Conservation (phyloP, 2,113 vertebrate genomes). For the Psammodynastes pulverulentus region DNA sequence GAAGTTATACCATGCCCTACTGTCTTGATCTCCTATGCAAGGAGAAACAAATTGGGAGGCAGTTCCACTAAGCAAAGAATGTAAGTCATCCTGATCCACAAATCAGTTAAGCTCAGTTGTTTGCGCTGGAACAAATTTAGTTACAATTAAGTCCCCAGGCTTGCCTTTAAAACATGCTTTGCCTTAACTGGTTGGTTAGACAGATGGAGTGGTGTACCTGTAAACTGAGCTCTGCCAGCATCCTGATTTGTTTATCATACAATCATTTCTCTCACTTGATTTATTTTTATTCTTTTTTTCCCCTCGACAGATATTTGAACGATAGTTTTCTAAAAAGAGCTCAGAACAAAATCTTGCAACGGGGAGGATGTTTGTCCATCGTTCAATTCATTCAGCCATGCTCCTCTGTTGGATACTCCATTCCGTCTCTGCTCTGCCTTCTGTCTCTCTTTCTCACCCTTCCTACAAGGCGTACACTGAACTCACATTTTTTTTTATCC, state of each 20-base stretch:
- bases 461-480: background rate
- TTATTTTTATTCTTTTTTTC: background rate
- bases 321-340: background rate
- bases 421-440: background rate
- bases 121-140: background rate
- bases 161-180: background rate
- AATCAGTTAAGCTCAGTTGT: background rate
- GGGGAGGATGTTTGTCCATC: background rate
- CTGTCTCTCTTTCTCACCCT: background rate
- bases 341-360: background rate
- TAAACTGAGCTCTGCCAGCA: background rate
- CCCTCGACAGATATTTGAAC: background rate
- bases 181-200: background rate
- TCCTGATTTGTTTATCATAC: background rate
- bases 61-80: background rate
- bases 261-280: background rate
- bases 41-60: background rate
- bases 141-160: background rate
- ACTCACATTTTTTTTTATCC: background rate
- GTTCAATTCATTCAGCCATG: background rate
- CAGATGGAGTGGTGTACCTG: background rate
- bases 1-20: background rate
- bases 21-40: background rate
- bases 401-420: background rate
- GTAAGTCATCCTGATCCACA: background rate